Evolutionary conservation across 2,888 invertebrate species (phyloP).

Genomic region (Brenthis hecate): DNA sequence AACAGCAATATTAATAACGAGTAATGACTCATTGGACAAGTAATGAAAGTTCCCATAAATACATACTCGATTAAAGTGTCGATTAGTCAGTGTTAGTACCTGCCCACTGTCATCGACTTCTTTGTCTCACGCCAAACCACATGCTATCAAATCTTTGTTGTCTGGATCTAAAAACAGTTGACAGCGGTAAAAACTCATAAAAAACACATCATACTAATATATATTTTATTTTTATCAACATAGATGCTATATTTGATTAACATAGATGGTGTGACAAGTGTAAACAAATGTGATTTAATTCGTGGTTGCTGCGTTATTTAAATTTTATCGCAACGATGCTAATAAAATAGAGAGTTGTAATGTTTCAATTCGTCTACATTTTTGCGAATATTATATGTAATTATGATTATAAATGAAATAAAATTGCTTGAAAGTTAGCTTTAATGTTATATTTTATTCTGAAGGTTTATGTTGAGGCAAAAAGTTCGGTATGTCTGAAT

Average conservation of each 20-base stretch:
- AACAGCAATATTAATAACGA: neutral
- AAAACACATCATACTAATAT: conserved; percentile 12
- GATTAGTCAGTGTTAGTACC: conserved; percentile 62
- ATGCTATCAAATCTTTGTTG: conserved; percentile 51
- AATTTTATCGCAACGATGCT: conserved; percentile 22
- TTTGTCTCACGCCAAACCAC: conserved; percentile 63
- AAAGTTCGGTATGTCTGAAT: no score
- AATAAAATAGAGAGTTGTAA: conserved; percentile 12
- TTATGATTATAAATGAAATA: neutral
- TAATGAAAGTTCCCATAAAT: conserved; percentile 1
- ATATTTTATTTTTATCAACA: neutral
- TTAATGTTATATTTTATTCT: no score
- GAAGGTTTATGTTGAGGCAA: no score
- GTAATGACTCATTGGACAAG: neutral
- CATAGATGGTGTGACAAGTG: conserved; percentile 39
- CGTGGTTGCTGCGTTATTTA: conserved; percentile 32
- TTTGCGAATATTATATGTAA: neutral
- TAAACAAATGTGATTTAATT: conserved; percentile 39
- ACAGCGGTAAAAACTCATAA: neutral
- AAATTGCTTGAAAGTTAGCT: no score
- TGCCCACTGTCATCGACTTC: conserved; percentile 65
- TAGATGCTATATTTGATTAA: conserved; percentile 19
- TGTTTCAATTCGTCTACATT: neutral
- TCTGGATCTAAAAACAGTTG: conserved; percentile 36
- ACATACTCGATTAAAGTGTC: conserved; percentile 20